Percentiles rank a stretch among this genome's conserved stretches.
Conservation (phyloP, 2,888 invertebrate genomes). For the Liopterus haemorrhoidalis region DNA sequence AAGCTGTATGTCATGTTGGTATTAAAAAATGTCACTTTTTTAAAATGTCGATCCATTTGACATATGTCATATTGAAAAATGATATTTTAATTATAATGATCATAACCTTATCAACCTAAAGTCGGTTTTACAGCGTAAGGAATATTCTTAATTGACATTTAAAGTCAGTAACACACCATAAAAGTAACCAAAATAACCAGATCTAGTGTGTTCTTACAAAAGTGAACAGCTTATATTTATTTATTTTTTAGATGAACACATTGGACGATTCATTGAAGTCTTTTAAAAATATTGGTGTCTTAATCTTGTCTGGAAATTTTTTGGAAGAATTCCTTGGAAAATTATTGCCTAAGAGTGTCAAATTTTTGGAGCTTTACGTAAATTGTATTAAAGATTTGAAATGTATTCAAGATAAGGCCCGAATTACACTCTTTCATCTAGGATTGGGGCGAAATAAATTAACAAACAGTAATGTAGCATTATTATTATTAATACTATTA, state of each 20-base stretch:
- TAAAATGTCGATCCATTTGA: too few relatives aligned
- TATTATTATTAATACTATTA: not conserved
- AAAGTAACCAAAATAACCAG: too few relatives aligned
- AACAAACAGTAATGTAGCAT: conserved; percentile 37
- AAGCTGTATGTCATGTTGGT: too few relatives aligned
- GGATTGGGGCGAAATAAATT: conserved; percentile 51
- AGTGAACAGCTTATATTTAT: too few relatives aligned
- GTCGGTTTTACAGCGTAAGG: too few relatives aligned
- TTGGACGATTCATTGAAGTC: conserved; percentile 44
- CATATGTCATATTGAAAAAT: too few relatives aligned
- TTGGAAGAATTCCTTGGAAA: conserved; percentile 41
- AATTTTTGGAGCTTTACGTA: conserved; percentile 48
- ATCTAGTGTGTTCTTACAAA: too few relatives aligned
- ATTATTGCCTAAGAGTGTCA: conserved; percentile 45
- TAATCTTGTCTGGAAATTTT: conserved; percentile 48
- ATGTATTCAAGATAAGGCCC: conserved; percentile 41
- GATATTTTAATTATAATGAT: too few relatives aligned
- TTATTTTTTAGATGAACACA: conserved; percentile 48
- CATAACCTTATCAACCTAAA: too few relatives aligned
- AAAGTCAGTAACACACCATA: too few relatives aligned
- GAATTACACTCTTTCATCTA: conserved; percentile 46
- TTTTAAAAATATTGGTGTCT: conserved; percentile 44
- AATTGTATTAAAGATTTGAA: conserved; percentile 46
- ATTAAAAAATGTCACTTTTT: too few relatives aligned
- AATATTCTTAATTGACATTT: too few relatives aligned